phyloP scores from a whole-genome alignment of 2,888 invertebrate genomes.

The Caenorhabditis sulstoni region DNA sequence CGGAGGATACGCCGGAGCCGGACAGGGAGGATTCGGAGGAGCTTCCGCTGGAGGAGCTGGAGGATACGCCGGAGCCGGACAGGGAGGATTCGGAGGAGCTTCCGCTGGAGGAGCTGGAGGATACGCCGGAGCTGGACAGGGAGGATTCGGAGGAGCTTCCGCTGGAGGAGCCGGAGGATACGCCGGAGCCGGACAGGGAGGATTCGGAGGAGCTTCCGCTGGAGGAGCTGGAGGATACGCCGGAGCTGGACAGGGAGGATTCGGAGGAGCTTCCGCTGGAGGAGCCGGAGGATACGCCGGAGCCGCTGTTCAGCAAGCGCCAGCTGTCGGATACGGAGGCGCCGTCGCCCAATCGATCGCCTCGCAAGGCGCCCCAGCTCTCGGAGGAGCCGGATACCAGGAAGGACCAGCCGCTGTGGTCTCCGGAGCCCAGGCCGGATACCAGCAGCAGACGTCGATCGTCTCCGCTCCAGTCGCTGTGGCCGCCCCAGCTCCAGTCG shows the following conservation, averaged over 20 bases:
- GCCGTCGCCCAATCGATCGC: constrained; percentile 8
- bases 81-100: constrained; percentile 24
- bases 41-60: constrained; percentile 25
- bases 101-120: constrained; percentile 25
- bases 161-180: constrained; percentile 15
- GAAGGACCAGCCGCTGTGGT: constrained; percentile 34
- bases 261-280: constrained; percentile 24
- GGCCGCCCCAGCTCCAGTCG: constrained; percentile 43
- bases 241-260: constrained; percentile 35
- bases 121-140: constrained; percentile 34
- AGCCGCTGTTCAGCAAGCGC: constrained; percentile 14
- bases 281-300: constrained; percentile 55
- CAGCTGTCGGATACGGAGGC: constrained; percentile 20
- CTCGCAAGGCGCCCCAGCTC: neutral
- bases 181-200: constrained; percentile 39
- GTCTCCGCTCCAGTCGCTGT: constrained; percentile 28
- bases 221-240: constrained; percentile 38
- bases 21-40: constrained; percentile 47
- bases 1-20: constrained; percentile 38
- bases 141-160: constrained; percentile 17
- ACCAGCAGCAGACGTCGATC: constrained; percentile 17
- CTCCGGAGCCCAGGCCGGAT: constrained; percentile 33
- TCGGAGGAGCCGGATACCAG: constrained; percentile 33
- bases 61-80: constrained; percentile 34
- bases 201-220: constrained; percentile 25